Percentiles rank a stretch among this genome's conserved stretches.
Conservation (phyloP, 1,140 invertebrate species). For the Coenobita brevimanus region DNA sequence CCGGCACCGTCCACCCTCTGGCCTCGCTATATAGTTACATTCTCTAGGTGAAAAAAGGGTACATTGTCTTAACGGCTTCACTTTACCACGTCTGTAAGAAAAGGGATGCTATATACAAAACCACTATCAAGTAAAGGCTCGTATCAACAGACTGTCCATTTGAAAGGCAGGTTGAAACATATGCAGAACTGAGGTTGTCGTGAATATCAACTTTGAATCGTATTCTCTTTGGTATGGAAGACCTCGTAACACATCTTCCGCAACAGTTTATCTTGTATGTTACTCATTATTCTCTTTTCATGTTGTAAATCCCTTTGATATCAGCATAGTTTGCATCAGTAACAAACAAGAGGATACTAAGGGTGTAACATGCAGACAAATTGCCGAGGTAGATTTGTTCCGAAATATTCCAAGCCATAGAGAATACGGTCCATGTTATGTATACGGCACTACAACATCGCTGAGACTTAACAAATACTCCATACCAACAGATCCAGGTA, state of each 20-base stretch:
- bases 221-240: background rate
- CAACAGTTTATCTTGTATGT: slow-evolving; percentile 5
- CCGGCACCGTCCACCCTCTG: slow-evolving; percentile 22
- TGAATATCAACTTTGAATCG: slow-evolving; percentile 30
- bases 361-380: no score
- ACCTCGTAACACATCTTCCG: slow-evolving; percentile 1
- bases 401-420: no score
- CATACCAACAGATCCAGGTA: no score
- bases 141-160: slow-evolving; percentile 43
- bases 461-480: no score
- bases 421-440: no score
- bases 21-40: background rate
- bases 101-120: slow-evolving; percentile 59
- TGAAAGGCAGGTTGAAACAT: slow-evolving; percentile 47
- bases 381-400: no score
- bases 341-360: no score
- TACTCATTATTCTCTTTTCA: no score
- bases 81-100: slow-evolving; percentile 46
- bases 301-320: no score
- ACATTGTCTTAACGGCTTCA: slow-evolving; percentile 52
- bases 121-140: slow-evolving; percentile 50
- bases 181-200: slow-evolving; percentile 38
- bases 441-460: no score
- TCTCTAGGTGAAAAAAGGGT: slow-evolving; percentile 53
- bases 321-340: no score